A percentile compares a stretch with the other conserved stretches of the same genome.
phyloP scores from a whole-genome alignment of 2,888 invertebrate species.

The Pandemis cinnamomeana region DNA sequence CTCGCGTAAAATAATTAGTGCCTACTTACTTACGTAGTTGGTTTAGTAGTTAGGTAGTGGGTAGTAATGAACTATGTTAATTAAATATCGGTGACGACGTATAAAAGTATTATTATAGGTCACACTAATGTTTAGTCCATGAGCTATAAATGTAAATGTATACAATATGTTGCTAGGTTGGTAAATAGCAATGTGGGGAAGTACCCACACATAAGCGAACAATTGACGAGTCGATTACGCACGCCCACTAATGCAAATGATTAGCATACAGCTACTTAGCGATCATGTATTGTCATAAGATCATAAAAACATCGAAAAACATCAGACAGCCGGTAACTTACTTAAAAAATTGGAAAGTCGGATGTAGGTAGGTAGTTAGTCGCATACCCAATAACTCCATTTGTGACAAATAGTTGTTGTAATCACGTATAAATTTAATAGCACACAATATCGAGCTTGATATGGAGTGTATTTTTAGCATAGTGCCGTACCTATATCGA shows the following conservation, averaged over 20 bases:
- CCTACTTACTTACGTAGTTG: background rate
- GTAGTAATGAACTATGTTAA: background rate
- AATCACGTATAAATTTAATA: slow-evolving; percentile 22
- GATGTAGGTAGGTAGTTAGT: slow-evolving; percentile 16
- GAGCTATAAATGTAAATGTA: background rate
- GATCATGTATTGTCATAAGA: slow-evolving; percentile 31
- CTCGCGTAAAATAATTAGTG: background rate
- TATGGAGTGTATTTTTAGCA: slow-evolving; percentile 40
- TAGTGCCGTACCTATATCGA: slow-evolving; percentile 20
- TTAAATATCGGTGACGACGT: background rate
- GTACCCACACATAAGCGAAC: slow-evolving; percentile 41
- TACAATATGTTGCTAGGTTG: background rate
- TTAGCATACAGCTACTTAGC: slow-evolving; percentile 39
- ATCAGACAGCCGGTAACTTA: background rate
- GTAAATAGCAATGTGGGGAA: slow-evolving; percentile 32
- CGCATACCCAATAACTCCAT: slow-evolving; percentile 17
- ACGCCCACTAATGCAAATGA: slow-evolving; percentile 37
- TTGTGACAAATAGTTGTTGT: slow-evolving; percentile 20
- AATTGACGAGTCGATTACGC: slow-evolving; percentile 39
- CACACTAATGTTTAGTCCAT: background rate
- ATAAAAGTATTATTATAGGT: background rate
- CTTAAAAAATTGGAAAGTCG: slow-evolving; percentile 35
- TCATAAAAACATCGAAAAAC: slow-evolving; percentile 18
- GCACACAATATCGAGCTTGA: slow-evolving; percentile 31
- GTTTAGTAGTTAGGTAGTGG: background rate